A percentile compares a stretch with the other conserved stretches of the same genome.
These are phyloP conservation scores for Leptatherina wallacei DNA, from an alignment of 2,797 vertebrate species.

Conservation along the genomic window DNA sequence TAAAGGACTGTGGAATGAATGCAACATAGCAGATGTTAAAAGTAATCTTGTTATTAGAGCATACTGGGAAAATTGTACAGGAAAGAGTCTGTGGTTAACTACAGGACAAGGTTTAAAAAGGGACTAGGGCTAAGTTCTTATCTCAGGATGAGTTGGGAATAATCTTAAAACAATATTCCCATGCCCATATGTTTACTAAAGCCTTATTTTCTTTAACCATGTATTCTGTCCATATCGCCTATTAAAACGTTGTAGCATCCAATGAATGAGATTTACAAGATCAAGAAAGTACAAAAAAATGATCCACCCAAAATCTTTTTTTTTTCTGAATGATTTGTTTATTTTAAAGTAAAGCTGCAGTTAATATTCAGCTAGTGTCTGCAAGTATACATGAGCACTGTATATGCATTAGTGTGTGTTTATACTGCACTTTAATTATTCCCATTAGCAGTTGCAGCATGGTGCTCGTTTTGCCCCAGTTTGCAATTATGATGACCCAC, in stretches of 20 bases:
- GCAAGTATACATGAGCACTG: background rate
- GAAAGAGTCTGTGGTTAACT: no score
- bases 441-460: conserved; percentile 37
- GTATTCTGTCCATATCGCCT: background rate
- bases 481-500: conserved; percentile 59
- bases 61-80: background rate
- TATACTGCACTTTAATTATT: conserved; percentile 23
- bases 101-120: no score
- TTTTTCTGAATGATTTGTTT: background rate
- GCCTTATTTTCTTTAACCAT: background rate
- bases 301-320: background rate
- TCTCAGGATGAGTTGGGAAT: background rate
- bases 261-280: background rate
- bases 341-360: background rate
- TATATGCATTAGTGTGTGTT: background rate
- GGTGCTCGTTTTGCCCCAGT: conserved; percentile 46
- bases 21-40: background rate
- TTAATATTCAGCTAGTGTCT: background rate
- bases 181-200: background rate
- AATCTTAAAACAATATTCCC: background rate
- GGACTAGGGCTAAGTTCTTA: no score
- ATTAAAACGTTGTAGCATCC: background rate
- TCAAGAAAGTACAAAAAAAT: background rate
- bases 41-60: background rate
- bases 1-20: background rate